phyloP scores from a whole-genome alignment of 1,140 invertebrate species.

The Homalodisca vitripennis region DNA sequence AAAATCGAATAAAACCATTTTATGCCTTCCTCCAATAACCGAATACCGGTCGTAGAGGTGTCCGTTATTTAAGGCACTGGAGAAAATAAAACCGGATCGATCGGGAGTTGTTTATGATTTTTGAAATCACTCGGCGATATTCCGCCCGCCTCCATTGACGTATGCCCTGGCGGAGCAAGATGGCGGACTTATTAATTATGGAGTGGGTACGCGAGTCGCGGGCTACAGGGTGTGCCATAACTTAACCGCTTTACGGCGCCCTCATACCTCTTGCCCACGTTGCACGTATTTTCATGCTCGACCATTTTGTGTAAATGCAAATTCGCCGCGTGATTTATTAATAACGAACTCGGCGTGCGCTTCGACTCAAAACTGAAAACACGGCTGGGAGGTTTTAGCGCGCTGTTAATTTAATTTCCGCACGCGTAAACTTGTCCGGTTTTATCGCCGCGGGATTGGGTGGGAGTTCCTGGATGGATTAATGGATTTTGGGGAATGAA shows the following conservation, averaged over 20 bases:
- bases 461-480: neutral
- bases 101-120: slow-evolving; percentile 19
- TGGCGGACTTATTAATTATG: slow-evolving; percentile 20
- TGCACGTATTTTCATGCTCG: neutral
- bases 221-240: neutral
- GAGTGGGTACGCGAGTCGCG: neutral
- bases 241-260: neutral
- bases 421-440: neutral
- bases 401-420: neutral
- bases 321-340: slow-evolving; percentile 16
- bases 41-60: neutral
- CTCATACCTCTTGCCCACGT: neutral
- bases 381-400: neutral
- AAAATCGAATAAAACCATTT: slow-evolving; percentile 25
- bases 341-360: neutral
- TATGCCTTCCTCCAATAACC: slow-evolving; percentile 23
- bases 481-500: no score
- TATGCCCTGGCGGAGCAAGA: neutral
- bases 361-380: slow-evolving; percentile 8
- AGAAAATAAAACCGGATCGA: slow-evolving; percentile 14
- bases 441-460: neutral
- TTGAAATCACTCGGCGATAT: neutral
- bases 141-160: neutral
- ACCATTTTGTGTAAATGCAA: slow-evolving; percentile 23
- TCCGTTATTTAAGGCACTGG: neutral